These are phyloP conservation scores for Manis javanica DNA, from an alignment of 2,797 vertebrate species.

Conservation along the genomic window DNA sequence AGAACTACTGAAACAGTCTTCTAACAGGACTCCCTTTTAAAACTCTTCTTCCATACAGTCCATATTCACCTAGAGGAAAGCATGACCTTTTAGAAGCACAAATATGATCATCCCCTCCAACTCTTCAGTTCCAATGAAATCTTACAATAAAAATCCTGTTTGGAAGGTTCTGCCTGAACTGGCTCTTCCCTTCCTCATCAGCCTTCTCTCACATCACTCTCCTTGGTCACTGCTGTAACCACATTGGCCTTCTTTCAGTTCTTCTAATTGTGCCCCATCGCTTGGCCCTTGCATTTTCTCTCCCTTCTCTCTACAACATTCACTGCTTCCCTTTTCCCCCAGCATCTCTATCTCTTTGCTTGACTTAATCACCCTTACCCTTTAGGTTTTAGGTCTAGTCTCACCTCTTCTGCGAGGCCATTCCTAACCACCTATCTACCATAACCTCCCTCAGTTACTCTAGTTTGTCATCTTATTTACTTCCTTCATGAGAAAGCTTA, in stretches of 20 bases:
- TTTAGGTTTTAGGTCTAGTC: background rate
- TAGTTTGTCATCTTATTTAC: background rate
- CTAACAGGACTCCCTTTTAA: background rate
- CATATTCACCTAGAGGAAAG: background rate
- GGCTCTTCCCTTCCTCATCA: background rate
- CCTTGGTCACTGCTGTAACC: background rate
- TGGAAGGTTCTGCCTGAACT: background rate
- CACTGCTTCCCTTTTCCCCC: background rate
- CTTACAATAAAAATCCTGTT: background rate
- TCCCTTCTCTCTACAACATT: background rate
- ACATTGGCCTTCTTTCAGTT: background rate
- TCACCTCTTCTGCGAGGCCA: background rate
- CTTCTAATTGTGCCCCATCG: background rate
- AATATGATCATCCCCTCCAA: background rate
- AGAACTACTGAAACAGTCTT: background rate
- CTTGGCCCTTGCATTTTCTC: background rate
- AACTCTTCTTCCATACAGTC: background rate
- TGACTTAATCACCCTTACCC: background rate
- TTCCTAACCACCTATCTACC: accelerated
- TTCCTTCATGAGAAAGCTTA: background rate
- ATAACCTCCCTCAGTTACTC: background rate
- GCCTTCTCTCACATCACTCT: background rate
- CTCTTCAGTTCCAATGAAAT: background rate
- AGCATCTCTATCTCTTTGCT: background rate
- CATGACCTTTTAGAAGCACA: background rate